Conservation (phyloP, 2,888 invertebrate species). For the Lepetodrilus schrolli region DNA sequence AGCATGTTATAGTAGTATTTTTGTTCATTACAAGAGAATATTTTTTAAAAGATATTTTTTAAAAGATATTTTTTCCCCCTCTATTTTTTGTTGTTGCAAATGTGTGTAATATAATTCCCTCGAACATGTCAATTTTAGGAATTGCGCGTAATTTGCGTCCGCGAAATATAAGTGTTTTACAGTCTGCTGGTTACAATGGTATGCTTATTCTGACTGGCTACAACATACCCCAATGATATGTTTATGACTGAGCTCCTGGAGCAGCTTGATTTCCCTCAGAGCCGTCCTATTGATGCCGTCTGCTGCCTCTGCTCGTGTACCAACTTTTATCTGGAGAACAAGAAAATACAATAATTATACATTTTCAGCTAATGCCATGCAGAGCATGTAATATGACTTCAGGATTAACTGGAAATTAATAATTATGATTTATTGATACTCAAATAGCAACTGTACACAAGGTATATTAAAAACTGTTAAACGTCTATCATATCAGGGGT, state of each 20-base stretch:
- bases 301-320: slow-evolving; percentile 87
- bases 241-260: slow-evolving; percentile 94
- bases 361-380: neutral
- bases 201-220: neutral
- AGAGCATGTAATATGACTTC: neutral
- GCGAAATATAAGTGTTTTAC: too few relatives aligned
- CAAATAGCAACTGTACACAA: too few relatives aligned
- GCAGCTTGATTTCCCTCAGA: slow-evolving; percentile 95
- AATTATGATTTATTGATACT: neutral
- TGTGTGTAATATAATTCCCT: too few relatives aligned
- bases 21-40: too few relatives aligned
- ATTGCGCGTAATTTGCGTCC: too few relatives aligned
- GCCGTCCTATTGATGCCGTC: slow-evolving; percentile 99
- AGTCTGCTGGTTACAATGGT: neutral
- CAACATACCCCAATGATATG: slow-evolving; percentile 92
- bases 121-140: too few relatives aligned
- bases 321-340: slow-evolving; percentile 88
- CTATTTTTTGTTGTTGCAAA: too few relatives aligned
- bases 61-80: too few relatives aligned
- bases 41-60: too few relatives aligned
- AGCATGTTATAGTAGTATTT: too few relatives aligned
- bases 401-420: neutral
- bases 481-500: too few relatives aligned
- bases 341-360: neutral
- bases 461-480: too few relatives aligned